Evolutionary conservation across 92 coral and sea anemone species (phyloP).

Genomic region (Bergia puertoricense): DNA sequence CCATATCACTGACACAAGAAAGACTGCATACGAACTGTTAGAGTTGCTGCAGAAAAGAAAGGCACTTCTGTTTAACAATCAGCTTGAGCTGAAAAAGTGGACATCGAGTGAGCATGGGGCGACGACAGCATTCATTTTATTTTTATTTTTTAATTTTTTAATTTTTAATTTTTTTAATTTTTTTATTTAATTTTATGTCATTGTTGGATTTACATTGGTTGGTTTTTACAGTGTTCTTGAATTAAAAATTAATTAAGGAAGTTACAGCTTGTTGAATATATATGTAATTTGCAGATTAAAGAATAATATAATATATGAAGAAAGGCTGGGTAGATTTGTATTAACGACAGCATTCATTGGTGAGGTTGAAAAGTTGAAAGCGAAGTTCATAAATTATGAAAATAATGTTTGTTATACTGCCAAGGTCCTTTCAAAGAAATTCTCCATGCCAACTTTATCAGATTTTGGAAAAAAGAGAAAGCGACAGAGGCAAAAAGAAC

Average conservation of each 20-base stretch:
- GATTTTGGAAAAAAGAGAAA: constrained; percentile 31
- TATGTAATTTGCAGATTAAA: too few species aligned
- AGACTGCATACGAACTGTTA: constrained; percentile 29
- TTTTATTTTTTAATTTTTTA: too few species aligned
- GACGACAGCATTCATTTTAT: neutral
- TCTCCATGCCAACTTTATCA: constrained; percentile 24
- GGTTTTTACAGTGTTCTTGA: too few species aligned
- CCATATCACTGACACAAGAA: constrained; percentile 31
- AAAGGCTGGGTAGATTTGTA: too few species aligned
- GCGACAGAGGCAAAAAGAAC: constrained; percentile 19
- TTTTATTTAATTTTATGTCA: too few species aligned
- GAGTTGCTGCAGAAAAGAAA: constrained; percentile 42
- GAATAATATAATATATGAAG: too few species aligned
- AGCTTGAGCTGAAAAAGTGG: constrained; percentile 48
- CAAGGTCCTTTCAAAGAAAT: constrained; percentile 37
- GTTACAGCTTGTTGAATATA: too few species aligned
- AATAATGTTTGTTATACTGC: constrained; percentile 32
- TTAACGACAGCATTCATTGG: constrained; percentile 21
- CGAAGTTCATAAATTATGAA: constrained; percentile 12
- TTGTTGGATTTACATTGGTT: too few species aligned
- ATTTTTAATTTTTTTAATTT: too few species aligned
- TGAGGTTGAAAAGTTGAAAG: constrained; percentile 34
- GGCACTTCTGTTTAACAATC: constrained; percentile 20
- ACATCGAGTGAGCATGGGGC: constrained; percentile 40
- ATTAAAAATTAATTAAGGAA: too few species aligned